A percentile compares a stretch with the other conserved stretches of the same genome.
Conservation (phyloP, 2,888 invertebrate genomes). For the Halictus ligatus region DNA sequence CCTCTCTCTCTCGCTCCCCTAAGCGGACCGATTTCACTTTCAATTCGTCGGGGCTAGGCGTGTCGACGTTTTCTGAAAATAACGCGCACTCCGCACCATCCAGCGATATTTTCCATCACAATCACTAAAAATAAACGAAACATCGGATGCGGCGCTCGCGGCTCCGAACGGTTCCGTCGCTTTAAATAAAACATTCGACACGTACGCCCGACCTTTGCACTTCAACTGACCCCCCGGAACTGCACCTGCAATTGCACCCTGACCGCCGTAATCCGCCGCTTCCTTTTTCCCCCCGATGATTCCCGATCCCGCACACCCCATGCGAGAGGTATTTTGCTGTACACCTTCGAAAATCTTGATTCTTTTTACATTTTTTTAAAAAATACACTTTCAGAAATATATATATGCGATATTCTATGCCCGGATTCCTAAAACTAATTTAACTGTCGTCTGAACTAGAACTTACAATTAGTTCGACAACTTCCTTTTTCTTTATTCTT, state of each 20-base stretch:
- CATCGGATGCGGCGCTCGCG: neutral
- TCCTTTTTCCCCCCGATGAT: neutral
- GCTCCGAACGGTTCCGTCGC: constrained; percentile 13
- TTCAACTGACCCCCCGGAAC: neutral
- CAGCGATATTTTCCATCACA: constrained; percentile 32
- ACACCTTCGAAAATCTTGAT: neutral
- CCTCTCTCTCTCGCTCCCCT: neutral
- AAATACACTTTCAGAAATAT: neutral
- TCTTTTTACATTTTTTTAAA: neutral
- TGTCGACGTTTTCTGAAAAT: constrained; percentile 48
- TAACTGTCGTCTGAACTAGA: too few relatives aligned
- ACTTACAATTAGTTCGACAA: too few relatives aligned
- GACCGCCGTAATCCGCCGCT: neutral
- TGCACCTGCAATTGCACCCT: neutral
- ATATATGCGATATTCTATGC: neutral
- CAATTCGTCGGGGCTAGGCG: neutral
- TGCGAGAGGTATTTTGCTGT: neutral
- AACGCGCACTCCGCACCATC: constrained; percentile 36
- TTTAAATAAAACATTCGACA: constrained; percentile 31
- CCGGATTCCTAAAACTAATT: too few relatives aligned
- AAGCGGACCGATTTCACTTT: constrained; percentile 4
- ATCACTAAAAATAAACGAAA: constrained; percentile 53
- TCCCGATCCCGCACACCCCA: neutral
- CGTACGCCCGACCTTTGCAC: constrained; percentile 4
- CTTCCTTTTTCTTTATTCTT: too few relatives aligned